phyloP scores from a whole-genome alignment of 2,797 vertebrate species.

The Rhyacichthys aspro region DNA sequence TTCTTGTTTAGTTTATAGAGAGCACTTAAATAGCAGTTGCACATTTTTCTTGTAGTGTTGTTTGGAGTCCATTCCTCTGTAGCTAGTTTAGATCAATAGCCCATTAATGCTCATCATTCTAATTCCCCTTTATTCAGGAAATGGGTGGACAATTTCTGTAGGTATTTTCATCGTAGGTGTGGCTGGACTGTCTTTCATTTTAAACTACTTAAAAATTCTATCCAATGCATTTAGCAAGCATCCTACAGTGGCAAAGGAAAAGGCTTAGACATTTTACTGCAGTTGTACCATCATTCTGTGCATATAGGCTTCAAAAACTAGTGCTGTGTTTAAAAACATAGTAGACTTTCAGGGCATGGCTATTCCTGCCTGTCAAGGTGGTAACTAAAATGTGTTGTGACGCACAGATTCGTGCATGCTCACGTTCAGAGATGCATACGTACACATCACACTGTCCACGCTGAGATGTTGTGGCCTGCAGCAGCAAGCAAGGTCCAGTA shows the following conservation, averaged over 20 bases:
- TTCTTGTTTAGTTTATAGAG: not conserved
- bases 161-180: constrained; percentile 18
- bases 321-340: constrained; percentile 1
- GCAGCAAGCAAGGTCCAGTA: constrained; percentile 59
- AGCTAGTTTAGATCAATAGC: constrained; percentile 6
- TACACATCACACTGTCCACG: constrained; percentile 25
- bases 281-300: constrained; percentile 45
- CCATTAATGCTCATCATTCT: constrained; percentile 17
- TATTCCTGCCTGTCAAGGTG: constrained; percentile 46
- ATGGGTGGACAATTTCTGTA: not conserved
- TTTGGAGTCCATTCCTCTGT: not conserved
- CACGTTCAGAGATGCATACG: constrained; percentile 29
- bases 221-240: constrained; percentile 1
- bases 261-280: constrained; percentile 24
- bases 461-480: constrained; percentile 64
- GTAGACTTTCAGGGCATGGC: constrained; percentile 41
- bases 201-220: constrained; percentile 7
- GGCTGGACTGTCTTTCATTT: constrained; percentile 19
- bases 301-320: constrained; percentile 12
- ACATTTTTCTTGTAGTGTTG: constrained; percentile 1
- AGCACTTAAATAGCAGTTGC: not conserved
- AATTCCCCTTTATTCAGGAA: not conserved
- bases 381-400: constrained; percentile 67
- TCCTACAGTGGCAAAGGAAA: constrained; percentile 3
- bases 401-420: constrained; percentile 34